Evolutionary conservation across 2,113 vertebrate species (phyloP).

Genomic region (Ciconia boyciana): DNA sequence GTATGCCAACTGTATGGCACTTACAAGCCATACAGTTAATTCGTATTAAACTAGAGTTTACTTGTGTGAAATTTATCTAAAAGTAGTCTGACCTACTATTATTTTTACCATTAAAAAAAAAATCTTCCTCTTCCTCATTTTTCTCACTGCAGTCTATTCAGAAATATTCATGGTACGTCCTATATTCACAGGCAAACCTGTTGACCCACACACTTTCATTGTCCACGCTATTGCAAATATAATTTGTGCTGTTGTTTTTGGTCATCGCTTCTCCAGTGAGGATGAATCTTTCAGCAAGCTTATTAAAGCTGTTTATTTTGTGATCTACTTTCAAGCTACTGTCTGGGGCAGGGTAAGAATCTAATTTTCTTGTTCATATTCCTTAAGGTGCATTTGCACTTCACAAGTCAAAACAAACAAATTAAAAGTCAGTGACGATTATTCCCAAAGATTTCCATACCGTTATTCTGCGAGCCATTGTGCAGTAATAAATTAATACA

Average conservation of each 20-base stretch:
- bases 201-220: slow-evolving; percentile 7
- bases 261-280: slow-evolving; percentile 38
- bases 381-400: not conserved
- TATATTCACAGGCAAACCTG: slow-evolving; percentile 50
- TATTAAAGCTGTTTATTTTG: slow-evolving; percentile 48
- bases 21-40: not conserved
- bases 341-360: slow-evolving; percentile 58
- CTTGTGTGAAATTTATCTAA: not conserved
- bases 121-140: rapidly evolving
- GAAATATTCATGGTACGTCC: not conserved
- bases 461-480: not conserved
- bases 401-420: not conserved
- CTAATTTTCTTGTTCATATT: not conserved
- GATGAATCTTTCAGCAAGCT: slow-evolving; percentile 61
- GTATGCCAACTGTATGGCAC: too few species aligned
- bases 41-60: not conserved
- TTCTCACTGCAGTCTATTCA: not conserved
- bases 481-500: not conserved
- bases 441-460: not conserved
- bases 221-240: slow-evolving; percentile 38
- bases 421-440: not conserved
- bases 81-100: not conserved
- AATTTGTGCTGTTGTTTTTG: slow-evolving; percentile 50
- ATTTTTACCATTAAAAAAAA: not conserved
- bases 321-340: slow-evolving; percentile 57